Evolutionary conservation across 1,140 invertebrate species (phyloP).

Genomic region (Scaptodrosophila lebanonensis): DNA sequence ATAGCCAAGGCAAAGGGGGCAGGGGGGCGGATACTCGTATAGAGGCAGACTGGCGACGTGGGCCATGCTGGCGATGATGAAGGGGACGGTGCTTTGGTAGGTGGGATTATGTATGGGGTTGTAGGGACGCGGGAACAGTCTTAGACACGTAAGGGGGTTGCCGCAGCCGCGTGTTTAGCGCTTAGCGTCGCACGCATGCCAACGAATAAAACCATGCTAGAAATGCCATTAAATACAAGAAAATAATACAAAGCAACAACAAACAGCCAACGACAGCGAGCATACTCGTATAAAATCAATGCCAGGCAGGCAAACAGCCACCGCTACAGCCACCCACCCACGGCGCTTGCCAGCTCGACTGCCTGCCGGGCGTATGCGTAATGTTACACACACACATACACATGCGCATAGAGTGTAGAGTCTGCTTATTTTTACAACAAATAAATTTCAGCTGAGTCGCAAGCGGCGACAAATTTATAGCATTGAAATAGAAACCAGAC

Average conservation of each 20-base stretch:
- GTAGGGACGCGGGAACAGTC: slow-evolving; percentile 15
- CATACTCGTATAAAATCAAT: slow-evolving; percentile 35
- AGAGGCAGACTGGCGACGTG: neutral
- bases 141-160: slow-evolving; percentile 28
- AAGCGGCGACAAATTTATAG: slow-evolving; percentile 67
- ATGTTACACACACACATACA: slow-evolving; percentile 28
- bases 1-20: neutral
- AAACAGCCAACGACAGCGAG: slow-evolving; percentile 24
- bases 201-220: slow-evolving; percentile 69
- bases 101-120: neutral
- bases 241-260: slow-evolving; percentile 6
- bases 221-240: slow-evolving; percentile 68
- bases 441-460: too few relatives aligned
- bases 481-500: slow-evolving; percentile 69
- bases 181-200: slow-evolving; percentile 65
- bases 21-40: slow-evolving; percentile 1
- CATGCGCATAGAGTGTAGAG: slow-evolving; percentile 1
- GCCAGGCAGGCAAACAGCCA: slow-evolving; percentile 45
- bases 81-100: neutral
- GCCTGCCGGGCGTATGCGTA: slow-evolving; percentile 57
- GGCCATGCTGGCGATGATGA: neutral
- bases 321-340: slow-evolving; percentile 49
- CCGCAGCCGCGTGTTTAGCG: slow-evolving; percentile 62
- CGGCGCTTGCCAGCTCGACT: slow-evolving; percentile 1
- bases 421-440: slow-evolving; percentile 31